Evolutionary conservation across 2,797 vertebrate genomes (phyloP).

Genomic region (Craterocephalus amniculus): DNA sequence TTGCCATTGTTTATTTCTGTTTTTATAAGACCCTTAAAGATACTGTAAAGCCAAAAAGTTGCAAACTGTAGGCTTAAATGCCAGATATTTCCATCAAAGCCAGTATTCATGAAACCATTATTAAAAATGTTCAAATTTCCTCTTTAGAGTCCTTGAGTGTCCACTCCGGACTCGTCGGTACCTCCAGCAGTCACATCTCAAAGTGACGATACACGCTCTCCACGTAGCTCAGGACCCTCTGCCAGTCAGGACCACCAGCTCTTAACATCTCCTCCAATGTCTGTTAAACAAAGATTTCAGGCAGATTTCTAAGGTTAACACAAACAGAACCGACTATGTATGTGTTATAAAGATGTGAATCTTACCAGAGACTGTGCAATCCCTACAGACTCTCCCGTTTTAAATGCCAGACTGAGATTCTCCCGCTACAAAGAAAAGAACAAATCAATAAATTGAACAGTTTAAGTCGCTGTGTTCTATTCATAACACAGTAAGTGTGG

Average conservation of each 20-base stretch:
- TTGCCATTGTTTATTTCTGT: background rate
- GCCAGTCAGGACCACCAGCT: slow-evolving; percentile 86
- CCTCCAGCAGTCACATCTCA: slow-evolving; percentile 80
- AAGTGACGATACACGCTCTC: slow-evolving; percentile 87
- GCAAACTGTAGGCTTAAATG: slow-evolving; percentile 2
- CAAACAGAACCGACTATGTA: background rate
- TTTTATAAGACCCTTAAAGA: background rate
- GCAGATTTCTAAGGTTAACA: background rate
- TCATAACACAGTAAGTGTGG: background rate
- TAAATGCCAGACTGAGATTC: slow-evolving; percentile 85
- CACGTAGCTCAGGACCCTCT: slow-evolving; percentile 86
- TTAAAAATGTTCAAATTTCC: background rate
- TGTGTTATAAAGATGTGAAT: background rate
- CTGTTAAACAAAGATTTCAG: slow-evolving; percentile 59
- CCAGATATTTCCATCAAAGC: background rate
- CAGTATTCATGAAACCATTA: background rate
- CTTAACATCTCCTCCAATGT: slow-evolving; percentile 84
- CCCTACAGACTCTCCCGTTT: slow-evolving; percentile 82
- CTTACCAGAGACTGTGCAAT: slow-evolving; percentile 82
- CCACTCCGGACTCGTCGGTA: background rate
- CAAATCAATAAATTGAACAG: slow-evolving; percentile 1
- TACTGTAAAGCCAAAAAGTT: slow-evolving; percentile 4
- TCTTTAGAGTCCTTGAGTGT: slow-evolving; percentile 6
- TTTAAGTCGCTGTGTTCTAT: background rate
- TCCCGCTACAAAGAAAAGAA: slow-evolving; percentile 74